Base-by-base conservation (phyloP, 1,140 invertebrate species). In the Steinernema khuongi region DNA sequence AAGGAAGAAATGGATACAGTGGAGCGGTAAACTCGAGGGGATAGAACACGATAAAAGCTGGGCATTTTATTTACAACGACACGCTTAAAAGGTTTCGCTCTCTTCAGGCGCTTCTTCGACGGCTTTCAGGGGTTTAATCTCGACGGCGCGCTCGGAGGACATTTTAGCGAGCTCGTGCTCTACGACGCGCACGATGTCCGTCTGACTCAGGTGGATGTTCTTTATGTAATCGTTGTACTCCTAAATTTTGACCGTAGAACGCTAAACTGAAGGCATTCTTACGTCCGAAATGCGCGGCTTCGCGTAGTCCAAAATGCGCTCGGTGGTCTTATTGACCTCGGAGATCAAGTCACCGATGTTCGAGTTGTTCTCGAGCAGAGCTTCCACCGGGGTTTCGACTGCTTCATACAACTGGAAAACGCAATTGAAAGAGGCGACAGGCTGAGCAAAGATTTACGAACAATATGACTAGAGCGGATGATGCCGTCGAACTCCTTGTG, bases 161-260 rank as follows among this genome's bases (percentile, higher is more conserved):
- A 22, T 22, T 60, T 60, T 60, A 14, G 50, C 50, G 4, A 60
- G 22, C 22, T 60, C 50, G 26, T 60, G 19, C 4, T 60, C 50
- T 14, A 60, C 50, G 50, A 60, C 26, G 14, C 50, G 50, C 50
- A 60, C 50, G 50, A 60, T 60, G 26, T 60, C 50, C 50, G 50
- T 60, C 50, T 60, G 50, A 60, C 26, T 60, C 7, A 60, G 50
- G 11, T 60, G 50, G 50, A 60, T 60, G 26, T 60, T 60, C 50
- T 22, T 7, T n/a, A 60, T 60, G 50, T 60, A 60, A 60, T 60
- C 50, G 50, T 60, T 22, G 50, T 60, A 60, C 7, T 60, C 50
- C 50, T 60, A 60, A 60, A 60, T n/a, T n/a, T n/a, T n/a, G n/a
- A 60, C 4, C 19, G 36, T n/a, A 22, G 50, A 60, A 7, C 50